Evolutionary conservation across 2,888 invertebrate species (phyloP).

Genomic region (Monopis laevigella): DNA sequence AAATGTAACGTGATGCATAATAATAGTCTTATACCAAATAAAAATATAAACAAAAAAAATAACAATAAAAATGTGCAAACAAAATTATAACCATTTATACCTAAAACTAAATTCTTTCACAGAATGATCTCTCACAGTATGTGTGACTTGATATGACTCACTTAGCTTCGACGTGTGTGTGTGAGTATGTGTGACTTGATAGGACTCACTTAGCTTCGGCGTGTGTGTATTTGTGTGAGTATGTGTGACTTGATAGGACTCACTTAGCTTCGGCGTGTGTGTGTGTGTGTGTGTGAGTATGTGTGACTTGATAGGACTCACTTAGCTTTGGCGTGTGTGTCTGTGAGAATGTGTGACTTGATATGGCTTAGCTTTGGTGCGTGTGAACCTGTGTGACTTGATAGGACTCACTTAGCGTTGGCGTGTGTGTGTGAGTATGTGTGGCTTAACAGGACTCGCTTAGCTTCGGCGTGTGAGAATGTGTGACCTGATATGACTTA

Average conservation of each 20-base stretch:
- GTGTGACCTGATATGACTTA: conserved; percentile 86
- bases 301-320: conserved; percentile 53
- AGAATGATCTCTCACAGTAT: too few species aligned
- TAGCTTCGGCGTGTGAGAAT: conserved; percentile 98
- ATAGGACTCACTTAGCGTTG: conserved; percentile 32
- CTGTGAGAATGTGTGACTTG: conserved; percentile 96
- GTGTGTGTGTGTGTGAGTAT: background rate
- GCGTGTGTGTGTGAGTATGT: conserved; percentile 67
- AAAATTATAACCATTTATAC: too few species aligned
- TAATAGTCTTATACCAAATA: too few species aligned
- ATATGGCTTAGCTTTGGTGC: too few species aligned
- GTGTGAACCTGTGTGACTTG: conserved; percentile 94
- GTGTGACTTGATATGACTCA: conserved; percentile 81
- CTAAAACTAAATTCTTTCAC: too few species aligned
- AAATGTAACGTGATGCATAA: too few species aligned
- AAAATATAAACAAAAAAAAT: too few species aligned
- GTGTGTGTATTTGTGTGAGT: conserved; percentile 94
- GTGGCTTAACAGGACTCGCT: conserved; percentile 69
- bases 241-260: conserved; percentile 93
- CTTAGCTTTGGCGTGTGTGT: conserved; percentile 98
- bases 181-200: conserved; percentile 65
- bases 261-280: background rate
- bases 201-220: conserved; percentile 92
- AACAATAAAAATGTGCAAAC: too few species aligned
- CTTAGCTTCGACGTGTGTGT: background rate